phyloP scores from a whole-genome alignment of 2,888 invertebrate genomes.

The Craniophora ligustri region DNA sequence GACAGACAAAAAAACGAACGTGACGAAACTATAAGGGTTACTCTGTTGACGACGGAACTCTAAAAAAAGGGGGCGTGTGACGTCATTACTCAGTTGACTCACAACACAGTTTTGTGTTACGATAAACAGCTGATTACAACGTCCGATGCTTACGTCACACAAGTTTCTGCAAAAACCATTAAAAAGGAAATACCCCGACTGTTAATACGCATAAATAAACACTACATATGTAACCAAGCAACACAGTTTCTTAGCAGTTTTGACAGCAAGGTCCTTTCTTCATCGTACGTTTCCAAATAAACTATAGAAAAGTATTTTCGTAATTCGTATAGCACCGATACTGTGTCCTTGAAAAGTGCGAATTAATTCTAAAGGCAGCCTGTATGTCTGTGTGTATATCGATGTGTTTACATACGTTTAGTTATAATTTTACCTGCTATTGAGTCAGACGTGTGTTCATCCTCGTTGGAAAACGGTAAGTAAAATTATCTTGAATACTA shows the following conservation, averaged over 20 bases:
- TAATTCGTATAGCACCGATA: constrained; percentile 31
- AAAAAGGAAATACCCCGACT: constrained; percentile 9
- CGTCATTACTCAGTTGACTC: not conserved
- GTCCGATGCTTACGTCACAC: not conserved
- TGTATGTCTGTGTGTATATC: constrained; percentile 42
- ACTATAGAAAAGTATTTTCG: constrained; percentile 19
- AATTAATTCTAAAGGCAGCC: constrained; percentile 52
- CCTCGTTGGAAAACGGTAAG: constrained; percentile 47
- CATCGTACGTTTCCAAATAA: constrained; percentile 27
- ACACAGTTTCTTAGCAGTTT: constrained; percentile 16
- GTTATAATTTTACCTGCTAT: constrained; percentile 59
- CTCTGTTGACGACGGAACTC: not conserved
- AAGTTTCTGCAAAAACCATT: not conserved
- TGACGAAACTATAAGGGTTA: too few relatives aligned
- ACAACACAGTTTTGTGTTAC: not conserved
- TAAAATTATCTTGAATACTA: constrained; percentile 26
- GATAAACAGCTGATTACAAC: constrained; percentile 5
- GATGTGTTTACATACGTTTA: constrained; percentile 58
- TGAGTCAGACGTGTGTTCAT: constrained; percentile 52
- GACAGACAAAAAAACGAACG: too few relatives aligned
- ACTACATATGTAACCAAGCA: not conserved
- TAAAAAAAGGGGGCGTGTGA: not conserved
- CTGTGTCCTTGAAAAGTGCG: constrained; percentile 48
- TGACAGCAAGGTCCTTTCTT: constrained; percentile 25
- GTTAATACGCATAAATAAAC: constrained; percentile 16